Conservation (phyloP, 2,113 vertebrate species). For the Caranx melampygus region DNA sequence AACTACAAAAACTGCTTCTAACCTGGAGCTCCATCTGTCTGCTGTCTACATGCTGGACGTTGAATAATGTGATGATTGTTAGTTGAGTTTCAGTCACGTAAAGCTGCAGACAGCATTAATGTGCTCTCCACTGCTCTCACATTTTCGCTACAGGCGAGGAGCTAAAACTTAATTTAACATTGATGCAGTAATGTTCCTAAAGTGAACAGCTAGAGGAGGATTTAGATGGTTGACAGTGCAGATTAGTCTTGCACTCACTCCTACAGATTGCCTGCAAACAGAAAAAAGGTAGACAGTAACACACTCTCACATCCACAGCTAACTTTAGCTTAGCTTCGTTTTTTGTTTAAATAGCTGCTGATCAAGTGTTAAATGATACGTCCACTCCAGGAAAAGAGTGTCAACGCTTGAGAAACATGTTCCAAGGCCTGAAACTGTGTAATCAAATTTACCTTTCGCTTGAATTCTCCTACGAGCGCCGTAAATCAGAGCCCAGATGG, state of each 20-base stretch:
- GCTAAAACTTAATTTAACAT: not conserved
- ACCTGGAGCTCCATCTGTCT: no score
- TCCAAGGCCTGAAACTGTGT: conserved; percentile 10
- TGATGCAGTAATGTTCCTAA: not conserved
- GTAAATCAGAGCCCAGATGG: conserved; percentile 65
- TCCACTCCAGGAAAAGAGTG: conserved; percentile 13
- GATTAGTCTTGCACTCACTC: not conserved
- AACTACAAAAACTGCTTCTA: no score
- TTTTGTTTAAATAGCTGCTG: not conserved
- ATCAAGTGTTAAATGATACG: not conserved
- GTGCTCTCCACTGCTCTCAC: not conserved
- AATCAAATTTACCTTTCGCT: conserved; percentile 57
- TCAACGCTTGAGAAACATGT: conserved; percentile 17
- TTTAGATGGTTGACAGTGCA: not conserved
- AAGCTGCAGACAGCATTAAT: not conserved
- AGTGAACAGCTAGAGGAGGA: not conserved
- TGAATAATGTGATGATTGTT: no score
- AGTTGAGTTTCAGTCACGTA: not conserved
- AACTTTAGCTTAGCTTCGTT: not conserved
- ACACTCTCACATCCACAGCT: not conserved
- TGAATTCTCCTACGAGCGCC: conserved; percentile 2
- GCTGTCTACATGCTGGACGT: no score
- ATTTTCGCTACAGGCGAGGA: not conserved
- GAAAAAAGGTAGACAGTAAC: not conserved
- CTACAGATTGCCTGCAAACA: not conserved